Evolutionary conservation across 1,140 invertebrate genomes (phyloP), one percentile per base, ranked within the genome.

Genomic region (Bombyx mandarina): DNA sequence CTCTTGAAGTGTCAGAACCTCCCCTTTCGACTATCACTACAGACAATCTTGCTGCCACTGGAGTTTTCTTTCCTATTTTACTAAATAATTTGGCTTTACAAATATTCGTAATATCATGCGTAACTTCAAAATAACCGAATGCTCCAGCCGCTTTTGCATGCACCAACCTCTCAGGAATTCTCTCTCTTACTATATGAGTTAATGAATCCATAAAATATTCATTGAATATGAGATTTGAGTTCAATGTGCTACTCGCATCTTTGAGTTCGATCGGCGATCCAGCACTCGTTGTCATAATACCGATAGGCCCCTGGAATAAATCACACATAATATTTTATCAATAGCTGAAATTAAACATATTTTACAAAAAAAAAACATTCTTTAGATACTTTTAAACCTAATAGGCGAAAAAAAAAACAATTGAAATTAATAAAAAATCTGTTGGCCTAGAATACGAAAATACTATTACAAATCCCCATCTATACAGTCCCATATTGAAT

Each of bases 61-160:
- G 94, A 10, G 96, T 98, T 60, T 89, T 91, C 79, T 98, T 97
- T 45, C 96, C 97, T 54, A 98, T 89, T 54, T 88, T 74, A 43
- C 92, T 91, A 83, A 99, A 98, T 0, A 97, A 76, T 51, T 92
- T 92, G 1, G 96, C 96, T 68, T 95, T 97, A 56, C 88, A 91
- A 69, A 97, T 97, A 58, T 94, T 91, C 1, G 90, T 91, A 43
- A 98, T 96, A 66, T 98, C 96, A 71, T 98, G 94, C 1, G 96
- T 98, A 5, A 97, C 93, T 87, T 98, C 96, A 75, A 98, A 97
- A 69, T 97, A 97, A 1, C 97, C 97, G 88, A 97, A 98, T 3
- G 97, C 97, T 56, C 96, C 96, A 49, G 93, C 94, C 69, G 96
- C 97, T 88, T 98, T 98, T 1, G 97, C 97, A 79, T 98, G 96